phyloP scores from a whole-genome alignment of 2,113 vertebrate species.

The Tamias sibiricus region DNA sequence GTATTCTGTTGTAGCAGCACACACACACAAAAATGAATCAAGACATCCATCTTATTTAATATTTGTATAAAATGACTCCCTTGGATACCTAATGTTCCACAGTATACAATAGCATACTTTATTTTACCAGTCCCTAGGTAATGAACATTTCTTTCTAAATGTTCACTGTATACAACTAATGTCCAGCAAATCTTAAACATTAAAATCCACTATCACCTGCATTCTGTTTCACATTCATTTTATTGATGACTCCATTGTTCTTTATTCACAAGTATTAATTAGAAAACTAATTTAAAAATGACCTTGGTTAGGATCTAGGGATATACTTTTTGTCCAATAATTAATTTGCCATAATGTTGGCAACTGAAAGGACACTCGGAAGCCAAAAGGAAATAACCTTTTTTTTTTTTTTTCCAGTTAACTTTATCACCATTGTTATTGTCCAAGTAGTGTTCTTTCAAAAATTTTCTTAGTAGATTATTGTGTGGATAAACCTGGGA shows the following conservation, averaged over 20 bases:
- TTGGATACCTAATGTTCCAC: neutral
- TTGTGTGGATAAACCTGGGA: neutral
- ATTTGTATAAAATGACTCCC: neutral
- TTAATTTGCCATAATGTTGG: conserved; percentile 31
- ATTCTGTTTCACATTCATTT: neutral
- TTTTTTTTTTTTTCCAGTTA: conserved; percentile 2
- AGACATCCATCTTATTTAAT: neutral
- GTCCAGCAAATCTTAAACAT: neutral
- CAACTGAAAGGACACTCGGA: neutral
- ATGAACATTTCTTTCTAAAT: neutral
- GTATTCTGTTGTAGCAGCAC: neutral
- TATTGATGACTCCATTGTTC: neutral
- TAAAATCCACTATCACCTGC: conserved; percentile 1
- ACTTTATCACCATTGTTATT: neutral
- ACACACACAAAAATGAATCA: neutral
- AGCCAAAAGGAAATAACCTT: neutral
- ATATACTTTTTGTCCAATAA: neutral
- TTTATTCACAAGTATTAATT: conserved; percentile 6
- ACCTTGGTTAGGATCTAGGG: neutral
- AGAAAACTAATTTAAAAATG: conserved; percentile 14
- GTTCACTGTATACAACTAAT: neutral
- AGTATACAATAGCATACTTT: neutral
- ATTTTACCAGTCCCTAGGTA: neutral
- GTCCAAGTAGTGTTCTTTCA: neutral
- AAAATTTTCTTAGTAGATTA: neutral